phyloP scores from a whole-genome alignment of 2,888 invertebrate species.

The Steinernema carpocapsae region DNA sequence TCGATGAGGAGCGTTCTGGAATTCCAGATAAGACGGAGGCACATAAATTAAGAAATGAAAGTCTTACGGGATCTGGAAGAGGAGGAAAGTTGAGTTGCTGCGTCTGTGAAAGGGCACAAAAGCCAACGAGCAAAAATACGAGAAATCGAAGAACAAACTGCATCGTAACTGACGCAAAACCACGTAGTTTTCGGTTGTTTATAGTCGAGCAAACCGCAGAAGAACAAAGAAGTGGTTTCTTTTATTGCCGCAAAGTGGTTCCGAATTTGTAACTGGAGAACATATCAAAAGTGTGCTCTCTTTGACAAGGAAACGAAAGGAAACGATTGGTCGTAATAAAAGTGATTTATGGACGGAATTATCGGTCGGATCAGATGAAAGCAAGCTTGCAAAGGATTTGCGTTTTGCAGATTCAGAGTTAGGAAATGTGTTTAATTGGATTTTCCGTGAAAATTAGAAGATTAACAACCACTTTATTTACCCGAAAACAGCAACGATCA shows the following conservation, averaged over 20 bases:
- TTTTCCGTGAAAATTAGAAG: too few relatives aligned
- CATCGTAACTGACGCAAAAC: not conserved
- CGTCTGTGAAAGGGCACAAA: not conserved
- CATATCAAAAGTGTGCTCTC: too few relatives aligned
- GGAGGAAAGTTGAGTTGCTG: not conserved
- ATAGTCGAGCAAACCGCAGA: not conserved
- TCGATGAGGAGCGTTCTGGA: not conserved
- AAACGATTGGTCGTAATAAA: too few relatives aligned
- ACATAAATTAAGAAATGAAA: not conserved
- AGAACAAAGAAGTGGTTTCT: not conserved
- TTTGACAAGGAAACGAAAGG: too few relatives aligned
- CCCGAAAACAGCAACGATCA: too few relatives aligned
- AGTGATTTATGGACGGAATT: too few relatives aligned
- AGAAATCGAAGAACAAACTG: not conserved
- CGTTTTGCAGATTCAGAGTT: too few relatives aligned
- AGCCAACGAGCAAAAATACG: not conserved
- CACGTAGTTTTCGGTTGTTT: not conserved
- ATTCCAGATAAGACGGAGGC: not conserved
- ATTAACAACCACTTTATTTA: too few relatives aligned
- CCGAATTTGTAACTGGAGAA: constrained; percentile 8
- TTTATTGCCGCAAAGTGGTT: not conserved
- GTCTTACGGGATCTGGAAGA: not conserved
- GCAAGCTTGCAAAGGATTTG: too few relatives aligned
- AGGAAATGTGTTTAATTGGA: too few relatives aligned
- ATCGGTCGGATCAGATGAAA: too few relatives aligned